These are phyloP conservation scores for Myotis daubentonii DNA, from an alignment of 2,797 vertebrate species.

Conservation along the genomic window DNA sequence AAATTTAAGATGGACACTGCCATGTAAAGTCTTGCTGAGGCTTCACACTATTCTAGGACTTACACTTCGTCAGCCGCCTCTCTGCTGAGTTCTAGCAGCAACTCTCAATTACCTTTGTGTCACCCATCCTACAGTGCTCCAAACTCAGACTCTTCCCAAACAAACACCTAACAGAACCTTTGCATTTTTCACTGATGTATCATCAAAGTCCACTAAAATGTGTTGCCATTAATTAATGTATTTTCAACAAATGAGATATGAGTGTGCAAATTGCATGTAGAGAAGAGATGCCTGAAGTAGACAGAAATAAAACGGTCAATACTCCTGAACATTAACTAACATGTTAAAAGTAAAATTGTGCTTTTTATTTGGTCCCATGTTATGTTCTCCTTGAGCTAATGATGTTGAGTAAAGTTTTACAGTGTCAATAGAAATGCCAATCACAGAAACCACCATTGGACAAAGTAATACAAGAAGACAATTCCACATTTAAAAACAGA, in stretches of 20 bases:
- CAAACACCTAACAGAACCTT: background rate
- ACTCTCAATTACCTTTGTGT: background rate
- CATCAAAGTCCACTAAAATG: background rate
- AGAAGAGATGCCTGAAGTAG: background rate
- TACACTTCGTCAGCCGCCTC: background rate
- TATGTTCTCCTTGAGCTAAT: background rate
- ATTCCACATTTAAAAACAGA: background rate
- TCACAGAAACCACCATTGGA: rapidly evolving
- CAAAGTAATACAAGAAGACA: background rate
- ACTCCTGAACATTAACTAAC: background rate
- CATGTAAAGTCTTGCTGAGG: background rate
- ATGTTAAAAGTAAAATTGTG: background rate
- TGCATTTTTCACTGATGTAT: background rate
- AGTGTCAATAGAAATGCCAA: no score
- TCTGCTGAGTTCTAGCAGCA: background rate
- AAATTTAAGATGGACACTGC: background rate
- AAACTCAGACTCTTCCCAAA: background rate
- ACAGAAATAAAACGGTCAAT: background rate
- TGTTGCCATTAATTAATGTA: background rate
- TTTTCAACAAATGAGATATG: background rate
- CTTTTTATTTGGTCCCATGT: background rate
- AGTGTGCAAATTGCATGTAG: background rate
- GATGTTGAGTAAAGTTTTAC: background rate
- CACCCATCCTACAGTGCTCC: background rate
- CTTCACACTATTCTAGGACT: background rate